Evolutionary conservation across 2,113 vertebrate species (phyloP), one percentile per base, ranked within the genome.

Genomic region (Suricata suricatta): DNA sequence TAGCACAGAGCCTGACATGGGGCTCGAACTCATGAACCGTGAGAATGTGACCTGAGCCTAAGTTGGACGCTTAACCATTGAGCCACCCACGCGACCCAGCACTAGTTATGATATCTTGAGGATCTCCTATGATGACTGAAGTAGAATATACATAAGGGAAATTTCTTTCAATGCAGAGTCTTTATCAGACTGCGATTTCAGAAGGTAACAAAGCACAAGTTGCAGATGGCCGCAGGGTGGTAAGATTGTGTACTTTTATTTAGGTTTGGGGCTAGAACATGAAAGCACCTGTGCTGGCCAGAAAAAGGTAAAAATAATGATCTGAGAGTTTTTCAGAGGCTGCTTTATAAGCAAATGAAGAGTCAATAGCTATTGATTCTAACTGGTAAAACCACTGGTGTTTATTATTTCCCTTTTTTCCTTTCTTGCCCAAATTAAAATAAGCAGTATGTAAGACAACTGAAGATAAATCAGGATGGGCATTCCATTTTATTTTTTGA

Each of bases 261-360:
- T 13, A 97, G 52, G 80, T 74, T 41, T 96, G 64, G 86, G 66
- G 44, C 33, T 95, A n/a, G 44, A 72, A 54, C 21, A 86, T 31
- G 71, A 93, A 95, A 90, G 41, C 60, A 54, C 7, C 6, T 14
- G 3, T 2, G 7, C 44, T 79, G 79, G 84, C 7, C 93, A 83
- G 82, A 44, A 79, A 90, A 23, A 38, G 12, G 21, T 29, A 77
- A 66, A 77, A 69, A 80, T 35, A 3, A 93, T 2, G 25, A 17
- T 25, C n/a, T 3, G 79, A 29, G n/a, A 3, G 57, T 27, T 76
- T 80, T 77, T 68, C 35, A 35, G 19, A 92, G 72, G 33, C 25
- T 74, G 21, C 80, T 94, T 82, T 86, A 74, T 64, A 72, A 93
- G 93, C 38, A 97, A 93, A 74, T 19, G 15, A 89, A 47, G 35